Evolutionary conservation across 2,113 vertebrate genomes (phyloP), one percentile per base, ranked within the genome.

Genomic region (Elephantulus edwardii): DNA sequence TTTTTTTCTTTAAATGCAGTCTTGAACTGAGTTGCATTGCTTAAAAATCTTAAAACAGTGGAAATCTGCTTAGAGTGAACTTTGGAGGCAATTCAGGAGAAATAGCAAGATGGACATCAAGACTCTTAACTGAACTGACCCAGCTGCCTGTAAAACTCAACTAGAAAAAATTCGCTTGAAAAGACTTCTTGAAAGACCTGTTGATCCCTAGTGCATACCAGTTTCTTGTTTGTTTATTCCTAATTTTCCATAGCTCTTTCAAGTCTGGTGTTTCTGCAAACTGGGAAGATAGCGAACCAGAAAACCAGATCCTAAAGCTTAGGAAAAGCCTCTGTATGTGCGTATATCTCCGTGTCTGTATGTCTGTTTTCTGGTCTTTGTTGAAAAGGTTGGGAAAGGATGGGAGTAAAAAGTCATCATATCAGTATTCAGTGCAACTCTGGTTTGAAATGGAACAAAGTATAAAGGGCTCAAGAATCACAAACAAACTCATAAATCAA

Each of bases 101-200:
- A 88, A 90, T 19, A 78, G 80, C 42, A 90, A 74, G 62, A 56
- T 81, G 42, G 83, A 60, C 83, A 79, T 0, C 66, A 35, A 89
- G 62, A 78, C 24, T 91, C 66, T 75, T 16, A 14, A 22, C 26
- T 26, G 24, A 42, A 70, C 91, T 33, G 48, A n/a, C 46, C 84
- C 33, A 77, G 9, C 81, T 78, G 87, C 20, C 56, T 78, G 68
- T 86, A 95, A 95, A 95, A 16, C 38, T n/a, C 56, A 87, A 75
- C 54, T 4, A 75, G 62, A 91, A 93, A 93, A 86, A 91, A 68
- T 35, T 82, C 64, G 30, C 42, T 74, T 77, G 33, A 85, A 92
- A 92, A 82, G 60, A 96, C 93, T 93, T 95, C 94, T 96, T 96
- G 96, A 74, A 46, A 74, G 13, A 28, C 42, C 11, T 72, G 42